These are phyloP conservation scores for Hemichromis elongatus DNA, from an alignment of 2,113 vertebrate species.

Conservation along the genomic window DNA sequence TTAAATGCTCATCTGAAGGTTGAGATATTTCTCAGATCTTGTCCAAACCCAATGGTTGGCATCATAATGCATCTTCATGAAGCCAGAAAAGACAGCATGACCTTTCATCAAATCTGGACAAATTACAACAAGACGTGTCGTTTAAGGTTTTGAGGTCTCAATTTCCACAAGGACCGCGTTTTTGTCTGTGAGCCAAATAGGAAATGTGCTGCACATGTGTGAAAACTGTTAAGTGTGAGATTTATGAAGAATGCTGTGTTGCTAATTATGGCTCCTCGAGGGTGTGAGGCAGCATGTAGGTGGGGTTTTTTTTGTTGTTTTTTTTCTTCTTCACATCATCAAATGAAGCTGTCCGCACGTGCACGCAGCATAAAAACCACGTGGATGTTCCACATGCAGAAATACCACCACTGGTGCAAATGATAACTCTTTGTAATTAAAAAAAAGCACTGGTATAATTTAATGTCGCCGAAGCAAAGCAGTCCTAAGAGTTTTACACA, in stretches of 20 bases:
- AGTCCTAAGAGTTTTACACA: slow-evolving; percentile 10
- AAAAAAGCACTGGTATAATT: slow-evolving; percentile 19
- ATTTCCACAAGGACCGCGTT: neutral
- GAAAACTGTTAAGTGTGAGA: slow-evolving; percentile 12
- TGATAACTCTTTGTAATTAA: slow-evolving; percentile 23
- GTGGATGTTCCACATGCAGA: slow-evolving; percentile 5
- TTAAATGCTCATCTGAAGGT: neutral
- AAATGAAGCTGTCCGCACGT: slow-evolving; percentile 23
- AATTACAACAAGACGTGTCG: neutral
- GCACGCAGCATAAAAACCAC: slow-evolving; percentile 3
- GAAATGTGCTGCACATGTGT: neutral
- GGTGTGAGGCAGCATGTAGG: slow-evolving; percentile 18
- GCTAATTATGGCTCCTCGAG: slow-evolving; percentile 51
- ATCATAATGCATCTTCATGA: neutral
- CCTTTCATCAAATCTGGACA: neutral
- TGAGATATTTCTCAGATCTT: neutral
- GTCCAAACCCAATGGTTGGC: neutral
- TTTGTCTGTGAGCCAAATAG: neutral
- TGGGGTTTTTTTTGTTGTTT: neutral
- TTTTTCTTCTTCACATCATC: slow-evolving; percentile 14
- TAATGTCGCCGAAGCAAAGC: slow-evolving; percentile 6
- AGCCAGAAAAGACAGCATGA: neutral
- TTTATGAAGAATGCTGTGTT: slow-evolving; percentile 42
- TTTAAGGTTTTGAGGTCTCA: neutral
- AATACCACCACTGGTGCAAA: slow-evolving; percentile 1